Evolutionary conservation across 2,888 invertebrate species (phyloP).

Genomic region (Spisula solida): DNA sequence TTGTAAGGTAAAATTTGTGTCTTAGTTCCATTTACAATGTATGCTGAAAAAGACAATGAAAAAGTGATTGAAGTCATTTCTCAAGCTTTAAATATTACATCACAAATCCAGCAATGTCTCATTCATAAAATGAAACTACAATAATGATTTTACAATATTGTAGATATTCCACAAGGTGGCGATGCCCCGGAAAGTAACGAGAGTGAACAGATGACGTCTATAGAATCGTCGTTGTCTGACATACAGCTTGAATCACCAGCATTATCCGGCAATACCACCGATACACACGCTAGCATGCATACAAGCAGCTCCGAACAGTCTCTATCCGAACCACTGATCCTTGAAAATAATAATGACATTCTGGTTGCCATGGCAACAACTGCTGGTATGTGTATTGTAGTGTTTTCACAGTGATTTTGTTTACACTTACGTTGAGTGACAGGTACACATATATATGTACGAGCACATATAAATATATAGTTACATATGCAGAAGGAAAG

Average conservation of each 20-base stretch:
- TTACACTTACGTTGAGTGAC: too few relatives aligned
- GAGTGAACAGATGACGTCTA: background rate
- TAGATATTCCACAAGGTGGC: background rate
- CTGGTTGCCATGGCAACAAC: constrained; percentile 65
- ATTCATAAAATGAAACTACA: too few relatives aligned
- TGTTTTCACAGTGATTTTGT: too few relatives aligned
- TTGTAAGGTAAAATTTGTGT: too few relatives aligned
- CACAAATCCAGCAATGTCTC: too few relatives aligned
- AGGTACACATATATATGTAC: too few relatives aligned
- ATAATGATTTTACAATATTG: background rate
- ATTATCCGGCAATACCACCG: background rate
- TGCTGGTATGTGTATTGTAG: constrained; percentile 43
- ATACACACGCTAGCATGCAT: constrained; percentile 47
- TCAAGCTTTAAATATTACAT: too few relatives aligned
- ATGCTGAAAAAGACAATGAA: too few relatives aligned
- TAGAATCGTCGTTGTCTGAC: background rate
- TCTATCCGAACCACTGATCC: background rate
- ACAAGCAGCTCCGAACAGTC: constrained; percentile 25
- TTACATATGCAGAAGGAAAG: too few relatives aligned
- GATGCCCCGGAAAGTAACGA: background rate
- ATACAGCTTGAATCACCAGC: constrained; percentile 21
- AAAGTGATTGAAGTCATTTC: too few relatives aligned
- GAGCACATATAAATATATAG: too few relatives aligned
- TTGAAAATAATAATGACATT: constrained; percentile 55
- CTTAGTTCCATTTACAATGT: too few relatives aligned